Conservation (phyloP, 2,797 vertebrate species). For the Jordanella pulchra region DNA sequence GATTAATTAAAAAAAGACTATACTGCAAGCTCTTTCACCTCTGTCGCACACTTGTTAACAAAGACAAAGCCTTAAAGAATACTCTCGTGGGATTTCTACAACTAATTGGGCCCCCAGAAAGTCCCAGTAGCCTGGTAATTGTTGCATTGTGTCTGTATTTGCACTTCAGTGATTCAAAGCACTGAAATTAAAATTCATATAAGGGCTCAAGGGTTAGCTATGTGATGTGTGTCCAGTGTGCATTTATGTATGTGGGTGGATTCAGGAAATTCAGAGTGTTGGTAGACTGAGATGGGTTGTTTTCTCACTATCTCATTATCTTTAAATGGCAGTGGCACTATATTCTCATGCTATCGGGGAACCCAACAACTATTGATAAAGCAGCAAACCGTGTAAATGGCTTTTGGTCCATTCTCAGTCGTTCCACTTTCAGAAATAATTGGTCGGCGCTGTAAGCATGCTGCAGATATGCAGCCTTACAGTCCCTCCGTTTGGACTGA, state of each 20-base stretch:
- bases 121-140: constrained; percentile 40
- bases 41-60: constrained; percentile 31
- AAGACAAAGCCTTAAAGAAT: constrained; percentile 4
- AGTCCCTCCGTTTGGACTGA: constrained; percentile 2
- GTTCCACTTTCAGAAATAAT: constrained; percentile 15
- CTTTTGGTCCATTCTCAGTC: background rate
- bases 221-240: constrained; percentile 2
- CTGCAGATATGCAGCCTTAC: background rate
- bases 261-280: background rate
- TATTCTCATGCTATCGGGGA: background rate
- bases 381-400: constrained; percentile 15
- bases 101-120: constrained; percentile 57
- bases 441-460: background rate
- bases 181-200: constrained; percentile 49
- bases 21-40: constrained; percentile 31
- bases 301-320: background rate
- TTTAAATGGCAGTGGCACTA: background rate
- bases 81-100: constrained; percentile 11
- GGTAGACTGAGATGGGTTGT: background rate
- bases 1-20: constrained; percentile 37
- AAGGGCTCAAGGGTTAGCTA: constrained; percentile 13
- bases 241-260: background rate
- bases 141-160: constrained; percentile 57
- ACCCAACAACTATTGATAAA: constrained; percentile 7
- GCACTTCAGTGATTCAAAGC: constrained; percentile 44